Base-by-base conservation (phyloP, 2,113 vertebrate genomes). In the Scophthalmus maximus region DNA sequence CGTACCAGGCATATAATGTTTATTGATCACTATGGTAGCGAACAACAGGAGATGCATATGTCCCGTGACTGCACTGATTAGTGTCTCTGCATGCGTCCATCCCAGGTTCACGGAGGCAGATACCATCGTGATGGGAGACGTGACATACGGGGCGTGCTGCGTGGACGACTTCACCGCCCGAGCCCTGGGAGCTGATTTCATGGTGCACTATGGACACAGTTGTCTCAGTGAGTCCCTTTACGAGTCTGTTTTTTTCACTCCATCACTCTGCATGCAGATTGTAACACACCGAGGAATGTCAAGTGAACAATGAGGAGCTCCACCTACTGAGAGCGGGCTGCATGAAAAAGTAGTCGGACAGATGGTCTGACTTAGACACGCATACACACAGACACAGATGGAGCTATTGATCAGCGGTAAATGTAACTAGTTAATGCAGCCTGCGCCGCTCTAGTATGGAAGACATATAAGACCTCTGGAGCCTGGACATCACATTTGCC, bases 131-230 rank as follows among this genome's bases (percentile, higher is more conserved):
- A 98, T 99, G 98, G 97, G 97, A 0, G 98, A 99, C 0, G 98
- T 99, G 89, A 99, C 98, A 14, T 99, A 99, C 0, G 98, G 98
- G 0, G 97, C 98, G 2, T 99, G 98, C 92, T 99, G 98, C 29
- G 95, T 98, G 84, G 97, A 99, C 0, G 97, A 99, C 93, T 98
- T 96, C 91, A 98, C 97, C 0, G 97, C 97, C 25, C 91, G 95
- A 18, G 97, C 98, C 50, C 91, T 99, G 69, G 97, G 96, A 23
- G 97, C 96, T 0, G 97, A 99, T 88, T 98, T 99, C 92, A 91
- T 99, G 94, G 96, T 99, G 81, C 98, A 99, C 92, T 99, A 99
- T 0, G 97, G 97, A 52, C 98, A 99, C 94, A 99, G 97, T 76
- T 99, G 98, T 80, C 94, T 99, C 5, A 93, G 97, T 99, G 91